These are phyloP conservation scores for Coremacera marginata DNA, from an alignment of 2,888 invertebrate species.

Conservation along the genomic window DNA sequence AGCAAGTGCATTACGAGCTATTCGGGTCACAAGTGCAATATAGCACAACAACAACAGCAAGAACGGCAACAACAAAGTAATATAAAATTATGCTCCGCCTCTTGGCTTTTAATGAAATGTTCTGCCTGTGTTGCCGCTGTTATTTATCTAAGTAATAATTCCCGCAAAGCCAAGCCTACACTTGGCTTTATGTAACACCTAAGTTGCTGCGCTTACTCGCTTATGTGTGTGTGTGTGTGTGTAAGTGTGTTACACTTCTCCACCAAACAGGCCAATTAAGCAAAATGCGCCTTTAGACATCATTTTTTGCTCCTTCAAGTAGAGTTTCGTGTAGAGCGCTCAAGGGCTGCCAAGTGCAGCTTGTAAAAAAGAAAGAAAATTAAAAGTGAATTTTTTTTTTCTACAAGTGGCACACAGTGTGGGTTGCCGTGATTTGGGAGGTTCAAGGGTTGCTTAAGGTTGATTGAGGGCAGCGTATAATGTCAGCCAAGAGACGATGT, in stretches of 20 bases:
- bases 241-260: background rate
- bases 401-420: background rate
- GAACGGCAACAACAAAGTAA: background rate
- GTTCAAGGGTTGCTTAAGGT: background rate
- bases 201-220: conserved; percentile 5
- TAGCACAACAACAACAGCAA: background rate
- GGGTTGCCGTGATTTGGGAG: background rate
- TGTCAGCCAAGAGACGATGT: background rate
- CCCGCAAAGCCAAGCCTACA: conserved; percentile 9
- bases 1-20: conserved; percentile 1
- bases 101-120: conserved; percentile 18
- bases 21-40: conserved; percentile 8
- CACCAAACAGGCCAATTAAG: conserved; percentile 15
- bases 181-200: background rate
- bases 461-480: background rate
- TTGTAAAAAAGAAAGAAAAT: background rate
- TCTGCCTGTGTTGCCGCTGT: conserved; percentile 21
- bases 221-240: background rate
- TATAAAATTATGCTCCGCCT: background rate
- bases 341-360: conserved; percentile 2
- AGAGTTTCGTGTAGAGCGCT: background rate
- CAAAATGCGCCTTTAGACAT: background rate
- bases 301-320: background rate
- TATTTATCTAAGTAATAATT: conserved; percentile 27
- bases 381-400: background rate